A percentile compares a stretch with the other conserved stretches of the same genome.
Evolutionary conservation across 2,888 invertebrate genomes (phyloP).

Genomic region (Orchesellides sinensis): DNA sequence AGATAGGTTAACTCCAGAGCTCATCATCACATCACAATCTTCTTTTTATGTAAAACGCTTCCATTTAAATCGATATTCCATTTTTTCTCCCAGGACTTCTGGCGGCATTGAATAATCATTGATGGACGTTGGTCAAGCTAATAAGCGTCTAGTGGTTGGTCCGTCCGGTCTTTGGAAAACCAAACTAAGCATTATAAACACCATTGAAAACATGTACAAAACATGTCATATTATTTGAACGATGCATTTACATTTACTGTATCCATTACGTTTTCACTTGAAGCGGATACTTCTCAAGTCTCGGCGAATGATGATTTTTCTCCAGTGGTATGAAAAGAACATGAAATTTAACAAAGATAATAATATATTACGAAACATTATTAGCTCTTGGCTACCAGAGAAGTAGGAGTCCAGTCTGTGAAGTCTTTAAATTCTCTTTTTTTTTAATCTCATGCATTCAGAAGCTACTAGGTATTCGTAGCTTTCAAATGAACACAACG

Average conservation of each 20-base stretch:
- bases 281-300: neutral
- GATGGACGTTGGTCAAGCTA: conserved; percentile 54
- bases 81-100: neutral
- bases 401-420: neutral
- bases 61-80: too few relatives aligned
- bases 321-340: conserved; percentile 32
- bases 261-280: too few relatives aligned
- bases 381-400: conserved; percentile 34
- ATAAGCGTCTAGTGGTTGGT: neutral
- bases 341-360: conserved; percentile 54
- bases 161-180: neutral
- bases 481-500: too few relatives aligned
- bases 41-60: too few relatives aligned
- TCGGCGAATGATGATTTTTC: neutral
- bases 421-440: too few relatives aligned
- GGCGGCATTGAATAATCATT: conserved; percentile 38
- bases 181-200: too few relatives aligned
- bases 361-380: conserved; percentile 57
- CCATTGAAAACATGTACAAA: too few relatives aligned
- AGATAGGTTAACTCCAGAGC: conserved; percentile 8
- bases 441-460: too few relatives aligned
- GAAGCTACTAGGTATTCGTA: neutral
- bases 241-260: too few relatives aligned
- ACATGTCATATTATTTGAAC: too few relatives aligned
- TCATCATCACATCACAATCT: neutral